Evolutionary conservation across 2,113 vertebrate species (phyloP).

Genomic region (Camelus dromedarius): DNA sequence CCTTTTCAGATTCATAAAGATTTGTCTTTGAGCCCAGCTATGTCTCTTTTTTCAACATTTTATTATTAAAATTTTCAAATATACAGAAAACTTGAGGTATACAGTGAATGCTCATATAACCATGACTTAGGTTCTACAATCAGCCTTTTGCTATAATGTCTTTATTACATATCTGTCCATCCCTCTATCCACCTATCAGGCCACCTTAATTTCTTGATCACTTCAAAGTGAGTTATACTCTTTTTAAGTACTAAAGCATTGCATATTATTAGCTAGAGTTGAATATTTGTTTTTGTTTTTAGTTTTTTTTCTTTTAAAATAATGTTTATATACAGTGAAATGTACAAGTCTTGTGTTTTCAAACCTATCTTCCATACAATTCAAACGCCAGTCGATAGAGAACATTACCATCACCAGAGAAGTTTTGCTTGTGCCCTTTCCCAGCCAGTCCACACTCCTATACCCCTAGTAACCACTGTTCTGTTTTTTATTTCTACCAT

Average conservation of each 20-base stretch:
- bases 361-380: not conserved
- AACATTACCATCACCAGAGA: not conserved
- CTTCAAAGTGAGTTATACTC: not conserved
- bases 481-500: not conserved
- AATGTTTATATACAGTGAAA: not conserved
- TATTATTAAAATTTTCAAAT: constrained; percentile 36
- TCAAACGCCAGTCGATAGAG: not conserved
- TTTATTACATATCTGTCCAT: not conserved
- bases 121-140: not conserved
- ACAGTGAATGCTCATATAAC: not conserved
- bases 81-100: not conserved
- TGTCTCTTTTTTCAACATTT: constrained; percentile 9
- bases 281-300: not conserved
- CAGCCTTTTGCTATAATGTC: not conserved
- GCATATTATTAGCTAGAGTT: not conserved
- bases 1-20: not conserved
- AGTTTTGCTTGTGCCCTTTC: not conserved
- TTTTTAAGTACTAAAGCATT: not conserved
- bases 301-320: constrained; percentile 35
- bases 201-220: constrained; percentile 22
- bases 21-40: not conserved
- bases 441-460: not conserved
- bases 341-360: not conserved
- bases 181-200: not conserved
- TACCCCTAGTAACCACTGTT: not conserved